Conservation (phyloP, 2,888 invertebrate species). For the Pardosa pseudoannulata region DNA sequence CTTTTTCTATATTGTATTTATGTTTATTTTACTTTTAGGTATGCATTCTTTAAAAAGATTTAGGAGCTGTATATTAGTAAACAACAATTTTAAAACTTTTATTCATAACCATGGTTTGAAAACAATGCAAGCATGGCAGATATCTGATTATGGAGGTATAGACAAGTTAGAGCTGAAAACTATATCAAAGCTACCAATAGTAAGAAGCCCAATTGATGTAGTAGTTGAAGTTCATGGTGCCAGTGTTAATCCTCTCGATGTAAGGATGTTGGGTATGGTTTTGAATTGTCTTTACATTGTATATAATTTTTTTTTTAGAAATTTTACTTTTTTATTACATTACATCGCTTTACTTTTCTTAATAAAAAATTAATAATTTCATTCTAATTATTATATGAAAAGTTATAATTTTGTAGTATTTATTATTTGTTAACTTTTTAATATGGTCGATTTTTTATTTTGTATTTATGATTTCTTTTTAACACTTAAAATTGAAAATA, state of each 20-base stretch:
- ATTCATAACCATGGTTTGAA: conserved; percentile 26
- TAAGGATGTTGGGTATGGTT: conserved; percentile 85
- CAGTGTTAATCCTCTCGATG: conserved; percentile 95
- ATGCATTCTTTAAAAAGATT: background rate
- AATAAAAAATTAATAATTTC: too few species aligned
- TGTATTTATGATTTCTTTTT: too few species aligned
- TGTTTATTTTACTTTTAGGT: background rate
- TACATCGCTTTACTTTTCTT: too few species aligned
- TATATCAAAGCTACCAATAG: conserved; percentile 84
- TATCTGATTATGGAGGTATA: conserved; percentile 86
- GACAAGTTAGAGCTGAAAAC: conserved; percentile 83
- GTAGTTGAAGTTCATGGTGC: conserved; percentile 89
- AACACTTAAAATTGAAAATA: too few species aligned
- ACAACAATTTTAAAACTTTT: conserved; percentile 14
- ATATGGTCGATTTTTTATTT: too few species aligned
- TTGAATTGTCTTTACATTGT: too few species aligned
- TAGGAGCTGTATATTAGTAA: background rate
- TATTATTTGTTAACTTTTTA: too few species aligned
- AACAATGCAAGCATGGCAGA: conserved; percentile 83
- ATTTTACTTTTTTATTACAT: too few species aligned
- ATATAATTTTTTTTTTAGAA: too few species aligned
- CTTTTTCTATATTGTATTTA: background rate
- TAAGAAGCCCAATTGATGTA: conserved; percentile 84
- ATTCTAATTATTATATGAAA: too few species aligned
- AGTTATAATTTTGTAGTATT: too few species aligned